These are phyloP conservation scores for Onychostoma macrolepis DNA, from an alignment of 2,113 vertebrate species.

Conservation along the genomic window DNA sequence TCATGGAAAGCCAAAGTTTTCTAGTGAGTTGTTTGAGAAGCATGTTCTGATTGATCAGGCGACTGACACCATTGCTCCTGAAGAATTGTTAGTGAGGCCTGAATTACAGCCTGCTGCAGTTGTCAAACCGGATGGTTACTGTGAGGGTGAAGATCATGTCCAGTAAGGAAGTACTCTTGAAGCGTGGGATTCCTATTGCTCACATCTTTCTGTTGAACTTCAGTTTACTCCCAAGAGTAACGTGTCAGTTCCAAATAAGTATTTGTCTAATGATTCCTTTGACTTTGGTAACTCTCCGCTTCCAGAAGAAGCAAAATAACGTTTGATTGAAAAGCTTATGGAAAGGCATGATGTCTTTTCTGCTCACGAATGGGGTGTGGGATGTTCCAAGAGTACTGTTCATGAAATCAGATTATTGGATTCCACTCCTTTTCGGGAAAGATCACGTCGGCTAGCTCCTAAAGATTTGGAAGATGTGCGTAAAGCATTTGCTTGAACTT, in stretches of 20 bases:
- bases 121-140: background rate
- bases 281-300: constrained; percentile 40
- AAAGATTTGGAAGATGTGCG: constrained; percentile 33
- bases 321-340: constrained; percentile 18
- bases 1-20: constrained; percentile 13
- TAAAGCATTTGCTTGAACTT: constrained; percentile 14
- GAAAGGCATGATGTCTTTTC: constrained; percentile 43
- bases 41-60: no score
- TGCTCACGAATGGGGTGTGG: background rate
- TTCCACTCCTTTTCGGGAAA: constrained; percentile 27
- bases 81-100: no score
- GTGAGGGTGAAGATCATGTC: constrained; percentile 37
- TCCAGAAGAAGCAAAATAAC: constrained; percentile 20
- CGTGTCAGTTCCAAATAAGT: background rate
- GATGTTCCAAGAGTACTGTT: constrained; percentile 33
- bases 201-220: constrained; percentile 11
- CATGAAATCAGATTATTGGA: constrained; percentile 45
- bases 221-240: background rate
- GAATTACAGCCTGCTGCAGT: background rate
- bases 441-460: constrained; percentile 11
- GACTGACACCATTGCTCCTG: no score
- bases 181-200: constrained; percentile 23
- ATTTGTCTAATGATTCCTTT: no score
- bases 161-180: constrained; percentile 23
- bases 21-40: background rate